phyloP scores from a whole-genome alignment of 2,797 vertebrate species.

The Capromys pilorides region DNA sequence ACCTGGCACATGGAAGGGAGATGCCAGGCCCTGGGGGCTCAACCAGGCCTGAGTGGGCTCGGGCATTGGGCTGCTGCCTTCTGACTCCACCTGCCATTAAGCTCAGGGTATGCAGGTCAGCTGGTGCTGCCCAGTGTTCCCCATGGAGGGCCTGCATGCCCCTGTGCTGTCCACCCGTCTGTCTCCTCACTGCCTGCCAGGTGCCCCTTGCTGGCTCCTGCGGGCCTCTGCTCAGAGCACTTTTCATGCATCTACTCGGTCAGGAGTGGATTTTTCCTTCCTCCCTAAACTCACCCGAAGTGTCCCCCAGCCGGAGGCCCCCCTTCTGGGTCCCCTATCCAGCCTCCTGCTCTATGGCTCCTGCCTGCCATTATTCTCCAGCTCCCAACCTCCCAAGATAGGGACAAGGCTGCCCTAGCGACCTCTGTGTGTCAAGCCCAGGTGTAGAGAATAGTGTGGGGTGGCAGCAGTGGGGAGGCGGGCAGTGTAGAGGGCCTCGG shows the following conservation, averaged over 20 bases:
- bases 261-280: not conserved
- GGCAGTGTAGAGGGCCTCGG: not conserved
- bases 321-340: not conserved
- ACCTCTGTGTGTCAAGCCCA: not conserved
- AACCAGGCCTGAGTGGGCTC: not conserved
- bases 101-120: not conserved
- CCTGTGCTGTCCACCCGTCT: not conserved
- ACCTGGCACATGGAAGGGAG: not conserved
- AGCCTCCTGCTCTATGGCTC: not conserved
- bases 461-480: not conserved
- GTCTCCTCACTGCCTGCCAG: not conserved
- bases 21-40: not conserved
- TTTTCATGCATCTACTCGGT: not conserved
- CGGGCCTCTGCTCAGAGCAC: rapidly evolving
- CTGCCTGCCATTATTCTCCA: not conserved
- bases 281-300: not conserved
- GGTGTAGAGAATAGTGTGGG: not conserved
- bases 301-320: rapidly evolving
- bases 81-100: not conserved
- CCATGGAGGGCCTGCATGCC: too few relatives aligned
- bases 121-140: not conserved
- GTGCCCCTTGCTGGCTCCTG: rapidly evolving
- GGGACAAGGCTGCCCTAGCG: not conserved
- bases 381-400: not conserved
- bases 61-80: not conserved